These are phyloP conservation scores for Aricia agestis DNA, from an alignment of 1,140 invertebrate species.

Conservation along the genomic window DNA sequence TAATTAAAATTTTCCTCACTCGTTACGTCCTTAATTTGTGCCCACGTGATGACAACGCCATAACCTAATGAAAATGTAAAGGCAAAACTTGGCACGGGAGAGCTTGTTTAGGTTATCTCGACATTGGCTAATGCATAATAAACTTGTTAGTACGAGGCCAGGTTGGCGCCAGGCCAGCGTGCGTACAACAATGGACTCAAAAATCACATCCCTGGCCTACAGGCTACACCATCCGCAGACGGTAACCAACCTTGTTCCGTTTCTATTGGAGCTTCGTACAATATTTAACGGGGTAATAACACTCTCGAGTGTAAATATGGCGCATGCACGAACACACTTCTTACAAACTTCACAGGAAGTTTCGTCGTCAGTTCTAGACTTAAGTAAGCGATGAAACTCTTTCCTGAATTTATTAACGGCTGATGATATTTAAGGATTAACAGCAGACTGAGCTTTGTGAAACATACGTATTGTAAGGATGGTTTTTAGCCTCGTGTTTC, in stretches of 20 bases:
- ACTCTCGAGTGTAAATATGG: no score
- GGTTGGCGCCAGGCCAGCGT: slow-evolving; percentile 38
- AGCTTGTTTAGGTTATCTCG: slow-evolving; percentile 53
- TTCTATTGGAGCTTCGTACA: neutral
- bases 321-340: no score
- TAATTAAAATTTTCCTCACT: slow-evolving; percentile 11
- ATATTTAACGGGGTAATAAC: no score
- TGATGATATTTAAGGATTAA: no score
- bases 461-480: no score
- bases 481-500: no score
- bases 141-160: slow-evolving; percentile 48
- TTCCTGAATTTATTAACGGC: no score
- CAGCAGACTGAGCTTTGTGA: no score
- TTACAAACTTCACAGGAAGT: no score
- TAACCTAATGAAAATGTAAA: slow-evolving; percentile 63
- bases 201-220: neutral
- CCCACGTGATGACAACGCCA: slow-evolving; percentile 42
- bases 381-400: no score
- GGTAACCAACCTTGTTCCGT: neutral
- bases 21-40: slow-evolving; percentile 31
- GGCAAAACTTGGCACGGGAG: slow-evolving; percentile 57
- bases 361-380: no score
- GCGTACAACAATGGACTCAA: slow-evolving; percentile 23
- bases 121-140: slow-evolving; percentile 56
- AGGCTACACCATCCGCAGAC: neutral